Evolutionary conservation across 2,888 invertebrate genomes (phyloP), one percentile per base, ranked within the genome.

Genomic region (Dicyrtoma fusca): DNA sequence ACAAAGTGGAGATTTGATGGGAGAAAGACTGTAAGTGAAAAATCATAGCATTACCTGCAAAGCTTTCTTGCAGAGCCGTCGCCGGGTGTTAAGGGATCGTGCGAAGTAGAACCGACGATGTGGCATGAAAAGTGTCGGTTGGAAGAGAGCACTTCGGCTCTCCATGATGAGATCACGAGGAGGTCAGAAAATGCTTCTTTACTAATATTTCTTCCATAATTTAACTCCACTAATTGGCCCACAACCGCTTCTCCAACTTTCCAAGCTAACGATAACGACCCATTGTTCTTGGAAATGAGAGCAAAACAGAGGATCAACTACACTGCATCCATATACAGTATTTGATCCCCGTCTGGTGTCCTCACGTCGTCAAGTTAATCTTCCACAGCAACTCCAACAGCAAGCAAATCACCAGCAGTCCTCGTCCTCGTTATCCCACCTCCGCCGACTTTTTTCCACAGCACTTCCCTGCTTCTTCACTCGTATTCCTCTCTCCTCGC

Each of bases 51-150:
- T 57, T 72, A 81, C 82, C 80, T 81, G 81, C 55, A 81, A 78
- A 51, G 81, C 74, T 76, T 81, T 82, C 62, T 81, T 81, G 65
- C 82, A 80, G 64, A 81, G 75, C 26, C 81, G 73, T 57, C 81
- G 79, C 53, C 82, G 74, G 26, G 76, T 77, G 74, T 76, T 76
- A 51, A 77, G 69, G 51, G 77, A 76, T 61, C 77, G 73, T 51
- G 77, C 79, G 69, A 78, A 77, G 73, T 79, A 79, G 74, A 79
- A 79, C 64, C 77, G 75, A 62, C 79, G 75, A 62, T 78, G 79
- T 57, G 79, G 79, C 71, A 79, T 75, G 73, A 78, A 79, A 71
- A 77, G 77, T 66, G 79, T 79, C 64, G 79, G 79, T 68, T 77
- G 77, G 75, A 79, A 79, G 68, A 79, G 73, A 23, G 73, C 66